These are phyloP conservation scores for Metopolophium dirhodum DNA, from an alignment of 1,140 invertebrate genomes.

Conservation along the genomic window DNA sequence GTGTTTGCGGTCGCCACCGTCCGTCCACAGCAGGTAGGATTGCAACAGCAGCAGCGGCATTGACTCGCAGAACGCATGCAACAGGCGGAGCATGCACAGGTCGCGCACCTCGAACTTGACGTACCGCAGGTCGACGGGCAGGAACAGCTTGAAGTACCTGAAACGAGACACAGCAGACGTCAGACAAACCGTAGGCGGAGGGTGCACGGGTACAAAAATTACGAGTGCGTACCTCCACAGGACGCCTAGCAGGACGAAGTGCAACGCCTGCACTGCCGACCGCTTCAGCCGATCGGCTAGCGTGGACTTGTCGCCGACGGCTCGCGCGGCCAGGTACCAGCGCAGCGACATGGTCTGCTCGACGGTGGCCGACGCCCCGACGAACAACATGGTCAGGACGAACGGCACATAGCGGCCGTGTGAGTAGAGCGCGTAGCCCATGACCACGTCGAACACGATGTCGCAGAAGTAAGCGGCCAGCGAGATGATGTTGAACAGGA, in stretches of 20 bases:
- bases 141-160: constrained; percentile 83
- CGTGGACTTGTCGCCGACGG: constrained; percentile 48
- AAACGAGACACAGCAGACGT: background rate
- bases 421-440: constrained; percentile 80
- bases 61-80: constrained; percentile 87
- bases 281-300: constrained; percentile 24
- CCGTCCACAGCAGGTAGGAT: constrained; percentile 73
- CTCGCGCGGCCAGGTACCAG: constrained; percentile 62
- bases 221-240: constrained; percentile 68
- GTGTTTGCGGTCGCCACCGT: constrained; percentile 63
- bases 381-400: constrained; percentile 72
- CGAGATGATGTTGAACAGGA: constrained; percentile 89
- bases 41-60: constrained; percentile 87
- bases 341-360: constrained; percentile 68
- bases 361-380: constrained; percentile 74
- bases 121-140: constrained; percentile 81
- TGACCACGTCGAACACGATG: constrained; percentile 85
- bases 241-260: constrained; percentile 81
- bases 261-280: constrained; percentile 69
- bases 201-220: background rate
- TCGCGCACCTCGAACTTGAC: constrained; percentile 82
- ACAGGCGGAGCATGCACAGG: constrained; percentile 78
- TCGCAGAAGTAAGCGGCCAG: constrained; percentile 91
- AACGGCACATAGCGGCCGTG: constrained; percentile 69
- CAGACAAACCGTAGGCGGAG: background rate